Percentiles rank a stretch among this genome's conserved stretches.
Evolutionary conservation across 2,888 invertebrate genomes (phyloP).

Genomic region (Mechanitis mazaeus): DNA sequence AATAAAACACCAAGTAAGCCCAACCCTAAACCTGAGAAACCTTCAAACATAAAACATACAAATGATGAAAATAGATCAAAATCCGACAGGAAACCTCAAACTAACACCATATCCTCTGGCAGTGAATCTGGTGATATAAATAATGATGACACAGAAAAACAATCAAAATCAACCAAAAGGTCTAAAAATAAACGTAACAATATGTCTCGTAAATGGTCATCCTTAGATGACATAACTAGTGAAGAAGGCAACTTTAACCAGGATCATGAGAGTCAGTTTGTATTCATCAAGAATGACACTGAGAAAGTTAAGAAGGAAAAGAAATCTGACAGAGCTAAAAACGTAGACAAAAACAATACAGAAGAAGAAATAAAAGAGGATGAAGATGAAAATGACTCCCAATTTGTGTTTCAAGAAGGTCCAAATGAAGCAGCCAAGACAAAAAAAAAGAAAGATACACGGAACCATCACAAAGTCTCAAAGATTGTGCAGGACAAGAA

Average conservation of each 20-base stretch:
- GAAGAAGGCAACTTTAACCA: constrained; percentile 57
- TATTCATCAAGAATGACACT: constrained; percentile 61
- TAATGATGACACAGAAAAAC: constrained; percentile 62
- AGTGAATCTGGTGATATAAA: constrained; percentile 71
- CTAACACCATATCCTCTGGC: constrained; percentile 63
- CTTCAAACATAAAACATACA: constrained; percentile 41
- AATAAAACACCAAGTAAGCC: constrained; percentile 56
- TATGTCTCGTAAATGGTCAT: constrained; percentile 77
- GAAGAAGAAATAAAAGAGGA: constrained; percentile 55
- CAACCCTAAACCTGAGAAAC: constrained; percentile 60
- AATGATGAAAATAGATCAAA: constrained; percentile 59
- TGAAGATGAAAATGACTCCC: constrained; percentile 53
- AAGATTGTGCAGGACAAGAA: constrained; percentile 65
- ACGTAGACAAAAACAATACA: constrained; percentile 42
- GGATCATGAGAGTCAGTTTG: constrained; percentile 62
- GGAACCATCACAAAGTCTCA: constrained; percentile 53
- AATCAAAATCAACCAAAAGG: constrained; percentile 57
- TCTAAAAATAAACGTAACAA: constrained; percentile 66
- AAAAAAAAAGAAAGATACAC: constrained; percentile 71
- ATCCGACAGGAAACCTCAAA: constrained; percentile 56
- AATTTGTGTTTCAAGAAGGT: constrained; percentile 58
- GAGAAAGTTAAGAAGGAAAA: constrained; percentile 65
- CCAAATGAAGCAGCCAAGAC: constrained; percentile 51
- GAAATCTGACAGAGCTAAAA: constrained; percentile 53
- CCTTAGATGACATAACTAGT: constrained; percentile 72